Conservation (phyloP, 1,140 invertebrate genomes). For the Physella acuta region DNA sequence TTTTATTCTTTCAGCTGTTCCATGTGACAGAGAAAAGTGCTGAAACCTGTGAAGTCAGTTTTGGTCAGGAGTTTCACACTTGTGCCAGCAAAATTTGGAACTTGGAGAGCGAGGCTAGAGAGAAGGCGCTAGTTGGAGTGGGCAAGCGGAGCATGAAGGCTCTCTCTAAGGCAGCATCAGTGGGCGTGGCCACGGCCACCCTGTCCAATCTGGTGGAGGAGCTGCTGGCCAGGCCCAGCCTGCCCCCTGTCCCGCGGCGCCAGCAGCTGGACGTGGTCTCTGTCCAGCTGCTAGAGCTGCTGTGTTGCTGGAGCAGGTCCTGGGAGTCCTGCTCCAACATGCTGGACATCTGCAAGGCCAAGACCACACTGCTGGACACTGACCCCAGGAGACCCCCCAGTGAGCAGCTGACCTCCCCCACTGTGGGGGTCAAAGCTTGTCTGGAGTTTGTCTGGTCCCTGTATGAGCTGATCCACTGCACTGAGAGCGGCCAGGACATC, state of each 20-base stretch:
- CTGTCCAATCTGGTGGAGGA: conserved; percentile 48
- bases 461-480: conserved; percentile 2
- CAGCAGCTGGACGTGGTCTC: conserved; percentile 32
- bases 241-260: conserved; percentile 37
- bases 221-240: conserved; percentile 39
- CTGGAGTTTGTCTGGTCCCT: not conserved
- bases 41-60: conserved; percentile 45
- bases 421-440: not conserved
- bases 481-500: not conserved
- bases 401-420: not conserved
- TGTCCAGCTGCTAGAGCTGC: conserved; percentile 50
- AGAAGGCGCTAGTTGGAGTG: conserved; percentile 21
- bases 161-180: conserved; percentile 47
- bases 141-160: conserved; percentile 41
- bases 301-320: conserved; percentile 40
- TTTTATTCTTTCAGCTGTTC: conserved; percentile 25
- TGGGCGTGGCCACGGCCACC: conserved; percentile 48
- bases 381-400: not conserved
- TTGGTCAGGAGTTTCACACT: conserved; percentile 43
- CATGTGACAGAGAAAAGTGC: conserved; percentile 37
- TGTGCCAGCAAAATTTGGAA: conserved; percentile 32
- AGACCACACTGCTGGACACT: conserved; percentile 15
- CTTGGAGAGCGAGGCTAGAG: conserved; percentile 31
- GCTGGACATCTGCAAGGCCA: conserved; percentile 42
- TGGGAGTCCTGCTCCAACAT: conserved; percentile 51